Conservation (phyloP, 2,113 vertebrate species). For the Neodontobutis hainanensis region DNA sequence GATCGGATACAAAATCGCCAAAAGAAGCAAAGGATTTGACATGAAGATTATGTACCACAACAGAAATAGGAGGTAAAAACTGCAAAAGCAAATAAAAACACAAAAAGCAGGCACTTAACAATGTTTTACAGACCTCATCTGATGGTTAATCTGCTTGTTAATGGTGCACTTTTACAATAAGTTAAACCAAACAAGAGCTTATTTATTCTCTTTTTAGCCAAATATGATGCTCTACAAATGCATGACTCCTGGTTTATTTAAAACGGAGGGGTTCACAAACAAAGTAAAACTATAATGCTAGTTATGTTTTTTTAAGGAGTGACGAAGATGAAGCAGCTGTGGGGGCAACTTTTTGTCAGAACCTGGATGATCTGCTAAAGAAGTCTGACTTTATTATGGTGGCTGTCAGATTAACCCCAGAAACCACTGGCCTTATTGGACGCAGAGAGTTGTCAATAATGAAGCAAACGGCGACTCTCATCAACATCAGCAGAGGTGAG, state of each 20-base stretch:
- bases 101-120: not conserved
- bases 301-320: conserved; percentile 32
- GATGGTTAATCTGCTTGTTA: not conserved
- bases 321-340: conserved; percentile 52
- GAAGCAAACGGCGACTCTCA: conserved; percentile 70
- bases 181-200: no score
- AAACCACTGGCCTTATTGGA: conserved; percentile 58
- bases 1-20: conserved; percentile 59
- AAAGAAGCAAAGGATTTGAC: conserved; percentile 64
- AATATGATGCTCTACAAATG: no score
- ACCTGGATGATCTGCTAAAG: conserved; percentile 58
- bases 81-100: not conserved
- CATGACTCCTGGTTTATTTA: no score
- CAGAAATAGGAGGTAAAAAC: conserved; percentile 47
- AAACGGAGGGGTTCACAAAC: no score
- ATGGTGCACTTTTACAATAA: no score
- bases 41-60: conserved; percentile 69
- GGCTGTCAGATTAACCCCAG: conserved; percentile 51
- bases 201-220: no score
- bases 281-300: no score
- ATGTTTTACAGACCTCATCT: not conserved
- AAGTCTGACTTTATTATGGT: conserved; percentile 62
- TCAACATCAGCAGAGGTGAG: conserved; percentile 72
- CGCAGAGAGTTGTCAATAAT: conserved; percentile 66
- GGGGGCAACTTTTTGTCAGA: conserved; percentile 49